Conservation (phyloP, 1,140 invertebrate genomes). For the Zaprionus tsacasi region DNA sequence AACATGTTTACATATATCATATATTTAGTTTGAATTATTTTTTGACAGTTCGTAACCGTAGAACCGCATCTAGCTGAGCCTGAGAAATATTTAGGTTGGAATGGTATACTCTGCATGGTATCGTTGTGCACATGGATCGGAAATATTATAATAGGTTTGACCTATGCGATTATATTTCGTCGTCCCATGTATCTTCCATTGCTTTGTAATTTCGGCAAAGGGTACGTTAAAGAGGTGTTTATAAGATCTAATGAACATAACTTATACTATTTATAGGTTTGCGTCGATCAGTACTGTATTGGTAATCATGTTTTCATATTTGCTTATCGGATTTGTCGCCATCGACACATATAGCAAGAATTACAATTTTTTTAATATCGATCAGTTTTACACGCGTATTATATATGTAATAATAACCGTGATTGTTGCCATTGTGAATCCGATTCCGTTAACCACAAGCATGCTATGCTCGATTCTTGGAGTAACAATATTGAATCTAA, state of each 20-base stretch:
- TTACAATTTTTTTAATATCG: neutral
- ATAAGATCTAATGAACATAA: too few relatives aligned
- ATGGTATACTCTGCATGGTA: neutral
- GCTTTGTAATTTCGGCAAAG: too few relatives aligned
- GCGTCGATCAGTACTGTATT: too few relatives aligned
- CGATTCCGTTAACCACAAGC: neutral
- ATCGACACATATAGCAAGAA: neutral
- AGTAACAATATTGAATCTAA: neutral
- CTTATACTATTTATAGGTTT: neutral
- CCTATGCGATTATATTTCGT: neutral
- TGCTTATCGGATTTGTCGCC: neutral
- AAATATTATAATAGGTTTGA: neutral
- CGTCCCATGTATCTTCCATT: neutral
- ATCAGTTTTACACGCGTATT: neutral
- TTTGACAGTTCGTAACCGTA: neutral
- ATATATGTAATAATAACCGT: neutral
- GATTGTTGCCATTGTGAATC: neutral
- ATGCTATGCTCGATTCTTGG: neutral
- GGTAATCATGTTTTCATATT: neutral
- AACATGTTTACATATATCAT: neutral
- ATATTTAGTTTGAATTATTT: neutral
- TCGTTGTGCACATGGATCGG: neutral
- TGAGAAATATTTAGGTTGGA: neutral
- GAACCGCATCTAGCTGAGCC: neutral
- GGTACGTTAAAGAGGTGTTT: too few relatives aligned